Conservation (phyloP, 1,140 invertebrate species). For the Trinorchestia longiramus region DNA sequence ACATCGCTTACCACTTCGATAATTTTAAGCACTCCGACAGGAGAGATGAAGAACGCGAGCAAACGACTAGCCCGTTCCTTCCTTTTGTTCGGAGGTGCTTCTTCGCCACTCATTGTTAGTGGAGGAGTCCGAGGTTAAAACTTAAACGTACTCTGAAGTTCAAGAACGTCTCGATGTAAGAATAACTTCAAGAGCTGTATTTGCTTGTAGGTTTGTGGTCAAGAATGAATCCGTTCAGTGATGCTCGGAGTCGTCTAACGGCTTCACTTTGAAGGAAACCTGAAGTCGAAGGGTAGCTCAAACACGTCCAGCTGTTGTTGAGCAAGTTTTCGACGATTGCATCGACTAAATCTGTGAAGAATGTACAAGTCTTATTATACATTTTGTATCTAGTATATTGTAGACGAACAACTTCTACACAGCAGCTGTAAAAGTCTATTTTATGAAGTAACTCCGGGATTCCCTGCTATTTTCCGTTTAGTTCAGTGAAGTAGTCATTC, state of each 20-base stretch:
- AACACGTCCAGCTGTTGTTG: background rate
- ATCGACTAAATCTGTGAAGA: background rate
- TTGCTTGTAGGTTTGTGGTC: background rate
- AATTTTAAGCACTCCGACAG: background rate
- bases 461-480: background rate
- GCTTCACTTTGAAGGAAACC: background rate
- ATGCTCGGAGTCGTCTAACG: too few relatives aligned
- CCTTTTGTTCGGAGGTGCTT: background rate
- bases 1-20: background rate
- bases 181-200: background rate
- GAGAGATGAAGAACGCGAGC: background rate
- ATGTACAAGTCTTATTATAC: background rate
- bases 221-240: background rate
- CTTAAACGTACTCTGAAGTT: background rate
- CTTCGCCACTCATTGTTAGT: background rate
- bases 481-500: too few relatives aligned
- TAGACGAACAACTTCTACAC: background rate
- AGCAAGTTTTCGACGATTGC: background rate
- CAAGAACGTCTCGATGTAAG: background rate
- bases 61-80: background rate
- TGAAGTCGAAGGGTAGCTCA: background rate
- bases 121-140: background rate
- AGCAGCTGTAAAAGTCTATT: background rate
- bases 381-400: background rate
- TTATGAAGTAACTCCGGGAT: background rate